Base-by-base conservation (phyloP, 2,888 invertebrate genomes). In the Cephus rjabovi region DNA sequence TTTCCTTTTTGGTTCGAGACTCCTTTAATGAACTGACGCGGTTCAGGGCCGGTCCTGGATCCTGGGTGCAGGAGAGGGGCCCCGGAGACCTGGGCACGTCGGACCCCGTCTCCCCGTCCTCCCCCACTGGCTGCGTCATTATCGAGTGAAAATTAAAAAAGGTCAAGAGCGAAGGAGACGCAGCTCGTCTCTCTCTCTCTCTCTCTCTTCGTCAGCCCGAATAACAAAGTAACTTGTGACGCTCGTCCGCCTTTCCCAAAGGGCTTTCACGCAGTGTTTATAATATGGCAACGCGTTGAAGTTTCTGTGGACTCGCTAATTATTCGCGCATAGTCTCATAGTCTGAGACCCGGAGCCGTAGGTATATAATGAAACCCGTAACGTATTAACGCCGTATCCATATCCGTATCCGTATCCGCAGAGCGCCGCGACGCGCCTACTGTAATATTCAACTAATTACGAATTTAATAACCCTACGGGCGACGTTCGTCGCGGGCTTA, bases 371-470 rank as follows among this genome's bases (percentile, higher is more conserved):
- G 88, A 89, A 87, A 89, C 84, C 85, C 83, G 83, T 85, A 85
- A 87, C 84, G 85, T 86, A 88, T 89, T 89, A 88, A 88, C 86
- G 85, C 75, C 77, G 79, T 40, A 40, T 40, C 40, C 37, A 37
- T 37, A 37, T 37, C 37, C 79, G 75, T 79, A 80, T 75, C 79
- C 69, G 77, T 70, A 70, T 74, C 75, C 79, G 40, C 75, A 33
- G 34, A 33, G n/a, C 56, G 34, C 70, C 56, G 80, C 82, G 86
- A 83, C 82, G 85, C 40, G 40, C 84, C 81, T 79, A 78, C 80
- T 86, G 86, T 88, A 89, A 89, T 90, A 89, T 88, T 90, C 90
- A 84, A 87, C 88, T 90, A 90, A 90, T 90, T 90, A 89, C 88
- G 86, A 89, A 90, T 89, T 90, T 90, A 90, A 89, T 90, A 90